Percentiles rank a stretch among this genome's conserved stretches.
Evolutionary conservation across 2,797 vertebrate species (phyloP).

Genomic region (Liasis olivaceus): DNA sequence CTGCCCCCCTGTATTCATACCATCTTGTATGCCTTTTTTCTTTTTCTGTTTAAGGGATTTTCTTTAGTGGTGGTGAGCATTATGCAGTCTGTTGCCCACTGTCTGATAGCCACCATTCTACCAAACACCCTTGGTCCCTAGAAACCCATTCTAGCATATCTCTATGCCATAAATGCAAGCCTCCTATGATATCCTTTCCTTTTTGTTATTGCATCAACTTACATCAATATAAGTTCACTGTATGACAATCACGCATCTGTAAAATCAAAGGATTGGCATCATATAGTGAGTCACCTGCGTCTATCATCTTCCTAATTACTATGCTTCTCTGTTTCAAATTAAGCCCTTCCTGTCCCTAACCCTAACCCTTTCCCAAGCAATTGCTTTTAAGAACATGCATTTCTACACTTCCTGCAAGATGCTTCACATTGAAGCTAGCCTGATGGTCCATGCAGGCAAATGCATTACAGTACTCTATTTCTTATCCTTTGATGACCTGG

Average conservation of each 20-base stretch:
- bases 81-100: neutral
- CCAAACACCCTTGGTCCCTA: neutral
- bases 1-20: neutral
- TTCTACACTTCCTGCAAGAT: neutral
- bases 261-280: neutral
- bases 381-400: neutral
- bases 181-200: neutral
- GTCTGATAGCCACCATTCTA: neutral
- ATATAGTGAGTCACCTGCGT: neutral
- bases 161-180: neutral
- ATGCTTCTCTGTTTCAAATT: neutral
- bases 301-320: neutral
- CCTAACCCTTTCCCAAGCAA: neutral
- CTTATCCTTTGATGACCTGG: neutral
- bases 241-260: neutral
- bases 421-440: neutral
- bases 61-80: neutral
- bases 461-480: neutral
- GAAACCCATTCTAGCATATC: neutral
- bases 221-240: neutral
- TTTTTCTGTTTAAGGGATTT: neutral
- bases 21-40: neutral
- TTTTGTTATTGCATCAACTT: neutral
- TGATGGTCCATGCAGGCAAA: neutral
- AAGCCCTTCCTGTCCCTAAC: neutral